Evolutionary conservation across 2,113 vertebrate species (phyloP), one percentile per base, ranked within the genome.

Genomic region (Alouatta palliata): DNA sequence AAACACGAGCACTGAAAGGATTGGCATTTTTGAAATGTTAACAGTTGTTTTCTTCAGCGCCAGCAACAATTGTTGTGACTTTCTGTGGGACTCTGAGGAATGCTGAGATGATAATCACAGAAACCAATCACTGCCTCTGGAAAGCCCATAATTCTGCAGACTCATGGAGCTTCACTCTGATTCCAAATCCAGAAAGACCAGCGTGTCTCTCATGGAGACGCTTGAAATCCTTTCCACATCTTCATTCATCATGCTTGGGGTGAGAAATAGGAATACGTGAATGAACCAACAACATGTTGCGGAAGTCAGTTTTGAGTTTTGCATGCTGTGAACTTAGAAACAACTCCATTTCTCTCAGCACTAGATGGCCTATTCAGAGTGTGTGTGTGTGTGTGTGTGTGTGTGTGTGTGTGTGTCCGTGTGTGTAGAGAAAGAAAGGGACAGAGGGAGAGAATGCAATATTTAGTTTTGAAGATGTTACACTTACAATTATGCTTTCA

Each of bases 31-130:
- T 70, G 16, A 93, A 97, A 95, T 16, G 70, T 75, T 91, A 52
- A 40, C 12, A 47, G 61, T 40, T 84, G 25, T 81, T 97, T 86
- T 76, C 61, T 25, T 90, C 35, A 40, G 45, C 40, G 2, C 19
- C 56, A 52, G 93, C 27, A 79, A 80, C 85, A 93, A 75, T 56
- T 93, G 64, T 68, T 17, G 23, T 86, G 92, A 85, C 58, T 87
- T 87, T 91, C 86, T 87, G 43, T 43, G 73, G 95, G 93, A 76
- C 76, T 90, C 95, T 77, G 40, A 95, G 93, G 87, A 97, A 95
- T 90, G 91, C 75, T 96, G 96, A 92, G 73, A 73, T 95, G 95
- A 82, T 88, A 92, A 97, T 96, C 3, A 1, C 76, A 92, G 89
- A 76, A 49, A 70, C 91, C 76, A 96, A 64, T 21, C 49, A 85